A percentile compares a stretch with the other conserved stretches of the same genome.
These are phyloP conservation scores for Clarias fuscus DNA, from an alignment of 2,797 vertebrate genomes.

Conservation along the genomic window DNA sequence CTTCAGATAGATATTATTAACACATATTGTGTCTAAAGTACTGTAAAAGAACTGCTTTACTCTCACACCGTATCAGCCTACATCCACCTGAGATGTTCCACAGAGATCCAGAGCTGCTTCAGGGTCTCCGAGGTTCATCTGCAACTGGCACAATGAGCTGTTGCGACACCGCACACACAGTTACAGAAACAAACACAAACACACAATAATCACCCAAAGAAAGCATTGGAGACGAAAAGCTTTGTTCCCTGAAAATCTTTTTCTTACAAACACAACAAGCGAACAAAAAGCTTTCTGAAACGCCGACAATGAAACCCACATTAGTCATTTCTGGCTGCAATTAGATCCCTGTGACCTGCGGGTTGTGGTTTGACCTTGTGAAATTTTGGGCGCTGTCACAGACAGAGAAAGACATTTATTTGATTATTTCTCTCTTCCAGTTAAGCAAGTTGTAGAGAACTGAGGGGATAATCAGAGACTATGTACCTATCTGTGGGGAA, in stretches of 20 bases:
- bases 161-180: background rate
- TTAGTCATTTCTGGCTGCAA: slow-evolving; percentile 26
- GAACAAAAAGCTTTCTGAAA: slow-evolving; percentile 4
- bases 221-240: background rate
- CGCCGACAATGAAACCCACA: background rate
- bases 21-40: background rate
- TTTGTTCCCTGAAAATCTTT: background rate
- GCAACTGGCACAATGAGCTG: background rate
- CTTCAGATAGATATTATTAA: background rate
- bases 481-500: too few relatives aligned
- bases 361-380: slow-evolving; percentile 32
- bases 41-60: background rate
- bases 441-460: background rate
- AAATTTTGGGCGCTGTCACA: background rate
- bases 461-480: background rate
- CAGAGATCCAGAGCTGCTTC: too few relatives aligned
- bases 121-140: background rate
- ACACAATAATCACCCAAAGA: background rate
- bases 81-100: background rate
- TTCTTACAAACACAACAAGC: background rate
- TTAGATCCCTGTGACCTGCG: slow-evolving; percentile 18
- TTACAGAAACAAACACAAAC: background rate
- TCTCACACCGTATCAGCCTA: too few relatives aligned
- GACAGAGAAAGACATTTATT: background rate
- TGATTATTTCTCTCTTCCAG: background rate